Evolutionary conservation across 2,113 vertebrate species (phyloP).

Genomic region (Tonatia bakeri): DNA sequence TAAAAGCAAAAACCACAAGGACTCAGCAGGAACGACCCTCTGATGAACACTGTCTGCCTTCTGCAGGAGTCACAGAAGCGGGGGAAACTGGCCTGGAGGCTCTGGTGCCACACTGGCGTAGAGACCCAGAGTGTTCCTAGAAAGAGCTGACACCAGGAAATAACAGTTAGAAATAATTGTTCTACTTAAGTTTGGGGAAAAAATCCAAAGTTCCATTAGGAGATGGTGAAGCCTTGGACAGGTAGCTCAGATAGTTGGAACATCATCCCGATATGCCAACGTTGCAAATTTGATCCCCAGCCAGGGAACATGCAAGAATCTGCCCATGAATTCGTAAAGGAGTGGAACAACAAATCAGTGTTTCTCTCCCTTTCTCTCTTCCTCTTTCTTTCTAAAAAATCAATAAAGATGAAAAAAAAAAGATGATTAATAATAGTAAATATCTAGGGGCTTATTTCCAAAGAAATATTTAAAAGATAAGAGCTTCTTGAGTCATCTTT

Average conservation of each 20-base stretch:
- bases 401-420: no score
- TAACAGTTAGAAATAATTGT: constrained; percentile 46
- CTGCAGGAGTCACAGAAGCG: not conserved
- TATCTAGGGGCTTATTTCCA: not conserved
- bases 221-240: not conserved
- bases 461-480: not conserved
- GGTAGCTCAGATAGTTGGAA: no score
- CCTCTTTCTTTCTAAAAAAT: no score
- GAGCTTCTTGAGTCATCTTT: not conserved
- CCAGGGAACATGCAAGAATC: no score
- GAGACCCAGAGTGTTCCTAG: not conserved
- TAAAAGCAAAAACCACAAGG: not conserved
- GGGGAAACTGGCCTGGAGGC: not conserved
- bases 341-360: no score
- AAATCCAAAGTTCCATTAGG: not conserved
- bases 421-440: not conserved
- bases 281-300: no score
- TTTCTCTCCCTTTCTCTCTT: no score
- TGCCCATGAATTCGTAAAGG: no score
- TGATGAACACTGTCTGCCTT: not conserved
- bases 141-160: constrained; percentile 23
- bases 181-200: constrained; percentile 31
- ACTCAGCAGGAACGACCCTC: not conserved
- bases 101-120: not conserved
- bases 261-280: no score